phyloP scores from a whole-genome alignment of 30 jellyfish, hydroid and myxozoan species.

The Chironex yamaguchii region DNA sequence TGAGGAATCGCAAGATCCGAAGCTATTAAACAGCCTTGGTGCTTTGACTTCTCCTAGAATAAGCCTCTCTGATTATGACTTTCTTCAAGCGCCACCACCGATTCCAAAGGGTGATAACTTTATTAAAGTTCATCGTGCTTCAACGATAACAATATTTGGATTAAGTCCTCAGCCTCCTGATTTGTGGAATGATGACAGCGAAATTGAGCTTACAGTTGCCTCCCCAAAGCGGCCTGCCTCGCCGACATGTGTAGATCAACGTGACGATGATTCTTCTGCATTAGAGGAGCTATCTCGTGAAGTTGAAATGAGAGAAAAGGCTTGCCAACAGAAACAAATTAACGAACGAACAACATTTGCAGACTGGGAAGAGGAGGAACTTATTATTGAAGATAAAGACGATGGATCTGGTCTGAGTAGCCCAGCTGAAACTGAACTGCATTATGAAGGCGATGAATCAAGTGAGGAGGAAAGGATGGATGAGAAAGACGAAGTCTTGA shows the following conservation, averaged over 20 bases:
- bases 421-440: slow-evolving; percentile 72
- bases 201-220: slow-evolving; percentile 20
- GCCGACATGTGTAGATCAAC: neutral
- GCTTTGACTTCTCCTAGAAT: slow-evolving; percentile 49
- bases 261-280: slow-evolving; percentile 15
- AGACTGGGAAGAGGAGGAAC: slow-evolving; percentile 70
- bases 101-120: slow-evolving; percentile 81
- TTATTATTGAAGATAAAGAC: slow-evolving; percentile 81
- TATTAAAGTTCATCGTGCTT: slow-evolving; percentile 81
- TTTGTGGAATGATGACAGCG: slow-evolving; percentile 83
- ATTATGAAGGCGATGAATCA: slow-evolving; percentile 68
- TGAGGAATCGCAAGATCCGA: neutral
- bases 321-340: neutral
- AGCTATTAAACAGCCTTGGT: neutral
- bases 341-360: neutral
- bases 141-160: slow-evolving; percentile 76
- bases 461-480: slow-evolving; percentile 9
- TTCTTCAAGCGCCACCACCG: slow-evolving; percentile 90
- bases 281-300: slow-evolving; percentile 63
- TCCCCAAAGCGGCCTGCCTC: slow-evolving; percentile 30
- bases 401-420: slow-evolving; percentile 86
- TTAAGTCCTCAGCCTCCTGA: slow-evolving; percentile 91
- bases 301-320: neutral
- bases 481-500: neutral
- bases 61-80: slow-evolving; percentile 75